Evolutionary conservation across 2,888 invertebrate genomes (phyloP).

Genomic region (Drepanosiphum platanoidis): DNA sequence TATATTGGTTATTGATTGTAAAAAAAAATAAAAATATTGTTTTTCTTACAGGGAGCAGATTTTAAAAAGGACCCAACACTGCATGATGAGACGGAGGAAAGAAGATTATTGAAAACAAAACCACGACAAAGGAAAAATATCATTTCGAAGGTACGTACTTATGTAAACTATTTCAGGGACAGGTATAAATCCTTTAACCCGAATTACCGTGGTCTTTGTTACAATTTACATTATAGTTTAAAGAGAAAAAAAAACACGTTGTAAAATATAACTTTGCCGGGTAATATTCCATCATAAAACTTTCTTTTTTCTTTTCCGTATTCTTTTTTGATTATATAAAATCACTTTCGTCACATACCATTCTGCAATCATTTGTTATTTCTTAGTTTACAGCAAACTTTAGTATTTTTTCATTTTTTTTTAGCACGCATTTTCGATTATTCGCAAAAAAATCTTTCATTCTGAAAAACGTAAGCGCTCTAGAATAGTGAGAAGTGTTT

Average conservation of each 20-base stretch:
- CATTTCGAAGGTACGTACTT: slow-evolving; percentile 38
- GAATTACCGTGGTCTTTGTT: slow-evolving; percentile 4
- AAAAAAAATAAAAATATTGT: neutral
- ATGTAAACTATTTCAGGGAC: neutral
- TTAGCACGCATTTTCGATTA: too few relatives aligned
- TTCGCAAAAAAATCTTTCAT: too few relatives aligned
- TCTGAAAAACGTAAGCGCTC: too few relatives aligned
- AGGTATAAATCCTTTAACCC: slow-evolving; percentile 1
- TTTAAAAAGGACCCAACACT: slow-evolving; percentile 6
- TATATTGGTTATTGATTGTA: neutral
- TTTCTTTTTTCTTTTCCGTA: neutral
- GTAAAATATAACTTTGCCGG: neutral
- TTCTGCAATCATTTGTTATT: neutral
- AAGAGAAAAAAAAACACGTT: neutral
- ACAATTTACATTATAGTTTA: slow-evolving; percentile 6
- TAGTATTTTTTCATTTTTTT: too few relatives aligned
- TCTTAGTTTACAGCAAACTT: neutral
- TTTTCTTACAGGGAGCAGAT: slow-evolving; percentile 10
- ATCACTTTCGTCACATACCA: neutral
- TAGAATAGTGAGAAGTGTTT: too few relatives aligned
- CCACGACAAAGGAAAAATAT: slow-evolving; percentile 29
- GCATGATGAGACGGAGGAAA: slow-evolving; percentile 50
- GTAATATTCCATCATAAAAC: neutral
- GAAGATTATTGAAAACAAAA: slow-evolving; percentile 49
- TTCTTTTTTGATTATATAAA: neutral